phyloP scores from a whole-genome alignment of 2,888 invertebrate species.

The Dione vanillae region DNA sequence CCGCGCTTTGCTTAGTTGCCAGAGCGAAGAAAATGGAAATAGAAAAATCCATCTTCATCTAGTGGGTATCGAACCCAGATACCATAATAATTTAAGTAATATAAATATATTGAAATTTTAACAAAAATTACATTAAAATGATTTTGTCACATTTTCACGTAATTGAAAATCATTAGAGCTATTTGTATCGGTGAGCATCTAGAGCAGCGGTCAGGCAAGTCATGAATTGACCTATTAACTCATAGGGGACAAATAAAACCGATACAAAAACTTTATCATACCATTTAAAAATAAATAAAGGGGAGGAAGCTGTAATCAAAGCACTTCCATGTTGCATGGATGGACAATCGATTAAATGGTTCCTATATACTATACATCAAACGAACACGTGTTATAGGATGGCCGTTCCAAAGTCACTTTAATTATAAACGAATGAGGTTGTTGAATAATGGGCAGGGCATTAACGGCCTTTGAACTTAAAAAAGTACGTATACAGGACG shows the following conservation, averaged over 20 bases:
- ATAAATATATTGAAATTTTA: background rate
- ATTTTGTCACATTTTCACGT: background rate
- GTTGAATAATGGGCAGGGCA: constrained; percentile 34
- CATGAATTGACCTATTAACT: constrained; percentile 57
- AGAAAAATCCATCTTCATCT: no score
- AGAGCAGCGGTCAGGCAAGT: constrained; percentile 30
- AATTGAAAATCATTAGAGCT: constrained; percentile 1
- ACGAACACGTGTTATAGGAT: constrained; percentile 49
- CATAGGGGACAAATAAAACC: constrained; percentile 55
- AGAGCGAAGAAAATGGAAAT: no score
- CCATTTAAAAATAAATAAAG: constrained; percentile 76
- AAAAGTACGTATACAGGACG: background rate
- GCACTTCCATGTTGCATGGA: constrained; percentile 71
- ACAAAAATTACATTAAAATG: background rate
- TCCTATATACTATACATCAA: constrained; percentile 54
- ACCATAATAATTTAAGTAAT: no score
- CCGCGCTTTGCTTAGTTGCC: no score
- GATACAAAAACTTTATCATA: constrained; percentile 59
- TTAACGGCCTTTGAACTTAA: background rate
- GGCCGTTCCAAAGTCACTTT: constrained; percentile 39
- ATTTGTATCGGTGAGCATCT: constrained; percentile 19
- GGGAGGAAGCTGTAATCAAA: constrained; percentile 79
- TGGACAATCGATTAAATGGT: constrained; percentile 76
- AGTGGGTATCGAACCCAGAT: no score
- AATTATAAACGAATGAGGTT: constrained; percentile 46